A percentile compares a stretch with the other conserved stretches of the same genome.
These are phyloP conservation scores for Zeus faber DNA, from an alignment of 2,113 vertebrate species.

Conservation along the genomic window DNA sequence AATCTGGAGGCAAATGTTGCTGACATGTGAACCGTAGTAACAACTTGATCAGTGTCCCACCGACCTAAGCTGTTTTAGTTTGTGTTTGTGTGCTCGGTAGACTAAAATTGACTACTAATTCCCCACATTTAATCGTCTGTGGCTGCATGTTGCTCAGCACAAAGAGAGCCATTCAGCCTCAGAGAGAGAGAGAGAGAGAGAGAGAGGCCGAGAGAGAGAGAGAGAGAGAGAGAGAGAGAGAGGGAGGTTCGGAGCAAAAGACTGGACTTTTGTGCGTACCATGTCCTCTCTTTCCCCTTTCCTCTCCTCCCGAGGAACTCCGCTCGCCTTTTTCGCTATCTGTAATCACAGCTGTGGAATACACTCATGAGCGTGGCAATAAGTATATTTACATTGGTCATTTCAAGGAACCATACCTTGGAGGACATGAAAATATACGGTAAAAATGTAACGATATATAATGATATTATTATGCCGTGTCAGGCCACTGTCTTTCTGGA, in stretches of 20 bases:
- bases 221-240: conserved; percentile 47
- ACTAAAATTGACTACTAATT: conserved; percentile 80
- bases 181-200: neutral
- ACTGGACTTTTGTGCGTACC: conserved; percentile 61
- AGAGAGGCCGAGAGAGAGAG: conserved; percentile 46
- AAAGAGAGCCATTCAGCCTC: conserved; percentile 75
- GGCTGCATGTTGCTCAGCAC: conserved; percentile 74
- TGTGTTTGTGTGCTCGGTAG: conserved; percentile 67
- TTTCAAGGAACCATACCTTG: too few relatives aligned
- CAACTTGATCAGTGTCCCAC: conserved; percentile 60
- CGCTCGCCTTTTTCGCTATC: conserved; percentile 35
- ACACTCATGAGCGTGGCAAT: too few relatives aligned
- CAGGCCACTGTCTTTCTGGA: too few relatives aligned
- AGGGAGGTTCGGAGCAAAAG: conserved; percentile 8
- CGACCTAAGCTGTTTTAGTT: conserved; percentile 67
- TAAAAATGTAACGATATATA: too few relatives aligned
- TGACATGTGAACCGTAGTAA: conserved; percentile 68
- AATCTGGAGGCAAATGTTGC: conserved; percentile 36
- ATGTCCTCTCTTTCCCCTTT: conserved; percentile 42
- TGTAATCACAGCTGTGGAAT: too few relatives aligned
- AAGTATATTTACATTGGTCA: too few relatives aligned
- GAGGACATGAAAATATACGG: too few relatives aligned
- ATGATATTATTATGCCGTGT: too few relatives aligned
- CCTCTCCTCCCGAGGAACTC: conserved; percentile 56
- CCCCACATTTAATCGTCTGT: conserved; percentile 78